Base-by-base conservation (phyloP, 2,888 invertebrate species). In the Tetranychus truncatus region DNA sequence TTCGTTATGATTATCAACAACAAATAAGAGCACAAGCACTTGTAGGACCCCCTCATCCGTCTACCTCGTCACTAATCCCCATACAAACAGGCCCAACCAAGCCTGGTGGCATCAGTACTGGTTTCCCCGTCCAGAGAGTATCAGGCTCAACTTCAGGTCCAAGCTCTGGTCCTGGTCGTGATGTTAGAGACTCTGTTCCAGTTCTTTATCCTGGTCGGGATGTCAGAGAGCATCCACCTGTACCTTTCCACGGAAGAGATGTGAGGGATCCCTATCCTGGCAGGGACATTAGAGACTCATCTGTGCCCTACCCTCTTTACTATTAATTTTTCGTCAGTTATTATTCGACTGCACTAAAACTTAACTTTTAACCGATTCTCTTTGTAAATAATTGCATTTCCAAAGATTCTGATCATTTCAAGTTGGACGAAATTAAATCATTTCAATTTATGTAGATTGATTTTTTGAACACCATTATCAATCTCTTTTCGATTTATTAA, bases 381-480 rank as follows among this genome's bases (percentile, higher is more conserved):
- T 34, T 34, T 34, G 34, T 34, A 34, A 34, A 34, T 34, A 34
- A 34, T 5, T 34, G 34, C 34, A 34, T 34, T 34, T 34, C 34
- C 34, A 34, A 34, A 34, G 34, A 34, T 34, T 34, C 34, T 34
- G 34, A 34, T 3, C 34, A 34, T 34, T 34, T 34, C 34, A 34
- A 34, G 34, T 34, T 34, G 34, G 34, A 34, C 34, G 34, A 34
- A 34, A 34, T 34, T 34, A 34, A 34, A 34, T 34, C 34, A 34
- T 34, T 34, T 34, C 34, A 34, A 34, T 34, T 34, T 34, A 34
- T 34, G 34, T 34, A 74, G 18, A 75, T 76, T 44, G 8, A 11
- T 67, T 55, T 76, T n/a, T 76, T 74, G 46, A 20, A 75, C n/a
- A 76, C 76, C 7, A 44, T 72, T 65, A 18, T 74, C 18, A 76